Conservation (phyloP, 1,140 invertebrate species). For the Magallana angulata region DNA sequence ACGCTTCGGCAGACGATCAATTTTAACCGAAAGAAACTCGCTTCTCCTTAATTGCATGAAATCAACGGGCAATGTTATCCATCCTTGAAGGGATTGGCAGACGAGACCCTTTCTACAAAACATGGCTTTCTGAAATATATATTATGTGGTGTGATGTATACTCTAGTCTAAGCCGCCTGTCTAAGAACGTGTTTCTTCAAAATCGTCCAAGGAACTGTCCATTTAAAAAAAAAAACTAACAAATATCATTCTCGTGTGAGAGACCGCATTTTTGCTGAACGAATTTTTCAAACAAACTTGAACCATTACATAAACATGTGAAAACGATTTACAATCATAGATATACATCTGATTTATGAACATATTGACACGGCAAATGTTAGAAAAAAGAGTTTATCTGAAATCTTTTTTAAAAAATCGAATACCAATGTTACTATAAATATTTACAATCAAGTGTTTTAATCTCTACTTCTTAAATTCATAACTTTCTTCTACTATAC, state of each 20-base stretch:
- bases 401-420: no score
- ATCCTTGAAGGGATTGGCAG: not conserved
- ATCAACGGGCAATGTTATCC: not conserved
- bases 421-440: no score
- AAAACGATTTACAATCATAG: no score
- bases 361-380: no score
- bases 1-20: constrained; percentile 2
- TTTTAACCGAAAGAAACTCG: constrained; percentile 13
- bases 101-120: not conserved
- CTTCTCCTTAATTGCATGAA: not conserved
- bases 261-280: not conserved
- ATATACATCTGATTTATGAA: no score
- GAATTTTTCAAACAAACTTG: no score
- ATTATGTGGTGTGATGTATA: not conserved
- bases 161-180: no score
- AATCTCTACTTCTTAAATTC: no score
- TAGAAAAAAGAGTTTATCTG: no score
- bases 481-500: no score
- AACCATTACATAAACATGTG: no score
- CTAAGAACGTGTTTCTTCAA: not conserved
- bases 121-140: not conserved
- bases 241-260: not conserved
- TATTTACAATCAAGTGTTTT: no score
- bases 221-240: not conserved
- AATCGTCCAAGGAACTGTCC: not conserved